phyloP scores from a whole-genome alignment of 2,797 vertebrate species.

The Zenarchopterus dispar region DNA sequence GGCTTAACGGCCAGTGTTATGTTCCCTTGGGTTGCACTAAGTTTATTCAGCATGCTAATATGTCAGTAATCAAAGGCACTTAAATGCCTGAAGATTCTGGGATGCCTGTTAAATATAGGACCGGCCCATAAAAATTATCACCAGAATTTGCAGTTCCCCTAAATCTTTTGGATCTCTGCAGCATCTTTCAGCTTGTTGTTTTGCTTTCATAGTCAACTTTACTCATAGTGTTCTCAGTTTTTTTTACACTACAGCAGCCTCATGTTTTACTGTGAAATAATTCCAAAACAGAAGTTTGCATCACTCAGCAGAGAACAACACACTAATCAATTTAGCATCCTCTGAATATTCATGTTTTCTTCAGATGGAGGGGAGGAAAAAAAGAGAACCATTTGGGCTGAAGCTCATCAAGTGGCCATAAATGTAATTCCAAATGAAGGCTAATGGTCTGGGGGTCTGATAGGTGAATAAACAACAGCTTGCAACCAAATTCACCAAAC shows the following conservation, averaged over 20 bases:
- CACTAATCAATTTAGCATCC: no score
- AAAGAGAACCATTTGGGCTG: no score
- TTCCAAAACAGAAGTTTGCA: no score
- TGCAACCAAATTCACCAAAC: no score
- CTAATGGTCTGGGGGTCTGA: no score
- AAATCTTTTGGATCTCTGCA: neutral
- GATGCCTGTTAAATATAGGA: neutral
- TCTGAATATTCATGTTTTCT: no score
- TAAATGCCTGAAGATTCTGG: neutral
- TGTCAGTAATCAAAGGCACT: conserved; percentile 4
- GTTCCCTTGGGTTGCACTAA: conserved; percentile 1
- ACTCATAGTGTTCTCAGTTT: neutral
- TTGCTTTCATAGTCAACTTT: conserved; percentile 2
- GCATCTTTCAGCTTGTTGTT: neutral
- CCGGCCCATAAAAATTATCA: neutral
- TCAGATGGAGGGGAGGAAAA: no score
- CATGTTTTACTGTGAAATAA: neutral
- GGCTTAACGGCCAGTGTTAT: conserved; percentile 11
- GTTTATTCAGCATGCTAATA: conserved; percentile 16
- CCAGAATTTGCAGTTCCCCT: neutral
- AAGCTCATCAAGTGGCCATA: no score
- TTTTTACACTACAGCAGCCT: neutral
- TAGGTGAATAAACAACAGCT: no score
- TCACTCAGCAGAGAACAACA: no score
- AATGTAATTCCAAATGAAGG: no score